phyloP scores from a whole-genome alignment of 2,888 invertebrate genomes.

The Phlogophora meticulosa region DNA sequence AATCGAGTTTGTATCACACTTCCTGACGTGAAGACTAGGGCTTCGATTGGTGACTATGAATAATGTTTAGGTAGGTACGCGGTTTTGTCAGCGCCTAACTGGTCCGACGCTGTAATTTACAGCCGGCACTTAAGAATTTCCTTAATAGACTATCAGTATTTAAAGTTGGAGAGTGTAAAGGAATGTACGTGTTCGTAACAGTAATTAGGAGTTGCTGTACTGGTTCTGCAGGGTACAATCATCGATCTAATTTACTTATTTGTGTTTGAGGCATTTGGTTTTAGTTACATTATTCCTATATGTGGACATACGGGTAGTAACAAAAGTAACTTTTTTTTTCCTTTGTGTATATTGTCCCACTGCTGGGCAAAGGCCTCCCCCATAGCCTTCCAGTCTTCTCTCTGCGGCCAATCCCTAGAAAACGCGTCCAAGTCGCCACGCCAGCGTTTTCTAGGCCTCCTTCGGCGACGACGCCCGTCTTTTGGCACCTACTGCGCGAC shows the following conservation, averaged over 20 bases:
- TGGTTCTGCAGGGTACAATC: constrained; percentile 32
- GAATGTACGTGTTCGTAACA: constrained; percentile 52
- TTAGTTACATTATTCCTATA: not conserved
- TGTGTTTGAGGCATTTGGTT: not conserved
- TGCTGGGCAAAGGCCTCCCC: no score
- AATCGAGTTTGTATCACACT: constrained; percentile 62
- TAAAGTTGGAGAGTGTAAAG: constrained; percentile 58
- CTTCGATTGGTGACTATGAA: constrained; percentile 67
- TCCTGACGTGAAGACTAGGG: constrained; percentile 72
- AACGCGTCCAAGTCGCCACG: no score
- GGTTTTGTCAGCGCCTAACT: constrained; percentile 66
- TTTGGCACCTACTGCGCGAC: no score
- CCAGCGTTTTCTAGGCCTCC: no score
- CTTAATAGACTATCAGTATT: constrained; percentile 59
- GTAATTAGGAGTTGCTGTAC: constrained; percentile 44
- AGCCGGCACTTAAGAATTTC: constrained; percentile 59
- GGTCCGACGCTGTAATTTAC: constrained; percentile 59
- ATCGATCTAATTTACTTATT: constrained; percentile 21
- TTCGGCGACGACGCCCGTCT: no score
- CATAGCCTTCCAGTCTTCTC: no score
- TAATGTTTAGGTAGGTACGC: constrained; percentile 65
- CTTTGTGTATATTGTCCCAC: no score
- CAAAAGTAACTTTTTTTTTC: not conserved
- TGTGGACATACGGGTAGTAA: not conserved
- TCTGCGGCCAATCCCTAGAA: no score